Evolutionary conservation across 2,797 vertebrate species (phyloP), one percentile per base, ranked within the genome.

Genomic region (Oryzias dopingdopingensis): DNA sequence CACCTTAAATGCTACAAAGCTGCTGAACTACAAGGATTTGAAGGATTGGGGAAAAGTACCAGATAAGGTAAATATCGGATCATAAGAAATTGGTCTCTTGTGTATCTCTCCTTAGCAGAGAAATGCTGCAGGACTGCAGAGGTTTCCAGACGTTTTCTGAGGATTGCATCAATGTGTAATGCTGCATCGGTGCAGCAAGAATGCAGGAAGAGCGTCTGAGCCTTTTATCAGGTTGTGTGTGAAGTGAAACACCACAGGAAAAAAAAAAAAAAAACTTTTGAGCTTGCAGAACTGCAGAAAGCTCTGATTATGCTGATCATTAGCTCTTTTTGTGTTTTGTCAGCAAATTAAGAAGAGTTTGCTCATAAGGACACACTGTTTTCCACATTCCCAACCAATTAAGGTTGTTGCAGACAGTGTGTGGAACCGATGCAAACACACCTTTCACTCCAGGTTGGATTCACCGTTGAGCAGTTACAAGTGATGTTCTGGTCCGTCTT

Each of bases 81-180:
- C 43, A 32, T 15, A 16, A 49, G 16, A 46, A 43, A 14, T 45
- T 23, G 29, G 16, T 64, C 22, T 64, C 22, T 2, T 4, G 14
- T 63, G 45, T 12, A 14, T 47, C 43, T 61, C 17, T 66, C 42
- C 18, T 61, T 5, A 50, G 60, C 42, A 56, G 14, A 41, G 26
- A 45, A 41, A 46, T 14, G 14, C 52, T 12, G 54, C 71, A 46
- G 56, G 50, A 66, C 58, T 67, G 57, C 53, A 67, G 71, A 53
- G 32, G 32, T 70, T 70, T 67, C 48, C 51, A 18, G 29, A 23
- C 56, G 44, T 56, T 77, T 37, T 37, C 10, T 12, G 32, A 61
- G 70, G 51, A 71, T 77, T 62, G 59, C 70, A 78, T 75, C 54
- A 46, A 55, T 76, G 54, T 57, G 37, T 32, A 54, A 29, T 54